Conservation (phyloP, 2,797 vertebrate genomes). For the Siniperca undulata region DNA sequence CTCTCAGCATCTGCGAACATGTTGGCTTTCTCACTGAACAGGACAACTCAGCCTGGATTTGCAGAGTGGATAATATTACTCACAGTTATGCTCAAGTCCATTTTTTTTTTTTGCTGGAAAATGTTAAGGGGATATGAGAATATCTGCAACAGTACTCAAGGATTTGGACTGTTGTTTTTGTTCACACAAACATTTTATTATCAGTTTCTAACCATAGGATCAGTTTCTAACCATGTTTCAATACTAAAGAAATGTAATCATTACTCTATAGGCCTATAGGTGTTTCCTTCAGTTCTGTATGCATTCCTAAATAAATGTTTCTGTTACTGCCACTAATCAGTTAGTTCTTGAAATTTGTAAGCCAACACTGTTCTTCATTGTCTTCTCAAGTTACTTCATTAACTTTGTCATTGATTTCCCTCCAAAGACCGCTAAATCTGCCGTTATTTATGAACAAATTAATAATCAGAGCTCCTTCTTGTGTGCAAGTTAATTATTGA, state of each 20-base stretch:
- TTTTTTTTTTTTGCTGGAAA: not conserved
- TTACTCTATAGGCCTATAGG: not conserved
- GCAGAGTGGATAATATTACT: not conserved
- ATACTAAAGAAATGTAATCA: not conserved
- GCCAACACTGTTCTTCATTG: slow-evolving; percentile 1
- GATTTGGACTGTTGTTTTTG: not conserved
- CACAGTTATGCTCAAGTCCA: not conserved
- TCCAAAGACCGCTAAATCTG: slow-evolving; percentile 16
- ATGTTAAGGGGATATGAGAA: not conserved
- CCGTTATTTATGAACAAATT: slow-evolving; percentile 14
- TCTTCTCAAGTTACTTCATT: slow-evolving; percentile 23
- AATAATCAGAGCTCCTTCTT: slow-evolving; percentile 15
- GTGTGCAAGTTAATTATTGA: not conserved
- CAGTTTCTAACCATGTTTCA: not conserved
- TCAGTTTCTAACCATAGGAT: not conserved
- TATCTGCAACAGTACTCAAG: not conserved
- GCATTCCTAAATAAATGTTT: not conserved
- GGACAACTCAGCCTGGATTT: not conserved
- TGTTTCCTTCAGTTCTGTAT: not conserved
- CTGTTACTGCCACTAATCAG: not conserved
- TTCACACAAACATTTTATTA: not conserved
- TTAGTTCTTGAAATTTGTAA: not conserved
- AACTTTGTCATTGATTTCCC: slow-evolving; percentile 33
- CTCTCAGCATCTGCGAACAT: slow-evolving; percentile 29
- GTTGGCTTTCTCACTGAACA: not conserved